Evolutionary conservation across 2,797 vertebrate species (phyloP), one percentile per base, ranked within the genome.

Genomic region (Cossypha heuglini): DNA sequence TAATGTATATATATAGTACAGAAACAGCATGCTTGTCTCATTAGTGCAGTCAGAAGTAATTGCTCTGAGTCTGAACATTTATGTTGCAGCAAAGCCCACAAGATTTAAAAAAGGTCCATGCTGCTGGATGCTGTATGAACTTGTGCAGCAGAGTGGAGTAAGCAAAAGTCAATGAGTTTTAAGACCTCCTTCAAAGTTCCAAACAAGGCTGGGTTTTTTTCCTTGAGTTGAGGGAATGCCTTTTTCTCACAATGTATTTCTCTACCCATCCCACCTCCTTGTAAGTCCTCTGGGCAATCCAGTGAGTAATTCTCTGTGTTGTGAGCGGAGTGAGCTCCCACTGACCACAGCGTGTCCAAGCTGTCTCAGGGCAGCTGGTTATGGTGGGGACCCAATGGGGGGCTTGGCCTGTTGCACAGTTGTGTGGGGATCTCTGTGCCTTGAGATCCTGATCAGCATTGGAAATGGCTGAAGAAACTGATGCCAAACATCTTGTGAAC

Each of bases 1-100:
- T 88, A 79, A 59, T 37, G 62, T 72, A 24, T 80, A 31, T 87
- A 54, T 82, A 88, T 58, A 92, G 88, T 58, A 69, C 85, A 62
- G 75, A 83, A 89, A 67, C 87, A 85, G 78, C 68, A 62, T 52
- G 91, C 74, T 80, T 76, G 69, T 92, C 89, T 95, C 85, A 79
- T 95, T 93, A 86, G 67, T 57, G 59, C 82, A 79, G 82, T 81
- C 78, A 93, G 82, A 80, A 94, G 76, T 86, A 91, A 95, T 84
- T 80, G 78, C 84, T 83, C 71, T 19, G 66, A 80, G 46, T 37
- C 57, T 92, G 95, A 93, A 69, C 55, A 28, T 59, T 73, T 82
- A 49, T 8, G n/a, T 71, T 95, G 85, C 26, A 78, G 73, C 33
- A 82, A 42, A 67, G 71, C 68, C 80, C 46, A 5, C 52, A 68